Conservation (phyloP, 2,113 vertebrate genomes). For the Vulpes vulpes region DNA sequence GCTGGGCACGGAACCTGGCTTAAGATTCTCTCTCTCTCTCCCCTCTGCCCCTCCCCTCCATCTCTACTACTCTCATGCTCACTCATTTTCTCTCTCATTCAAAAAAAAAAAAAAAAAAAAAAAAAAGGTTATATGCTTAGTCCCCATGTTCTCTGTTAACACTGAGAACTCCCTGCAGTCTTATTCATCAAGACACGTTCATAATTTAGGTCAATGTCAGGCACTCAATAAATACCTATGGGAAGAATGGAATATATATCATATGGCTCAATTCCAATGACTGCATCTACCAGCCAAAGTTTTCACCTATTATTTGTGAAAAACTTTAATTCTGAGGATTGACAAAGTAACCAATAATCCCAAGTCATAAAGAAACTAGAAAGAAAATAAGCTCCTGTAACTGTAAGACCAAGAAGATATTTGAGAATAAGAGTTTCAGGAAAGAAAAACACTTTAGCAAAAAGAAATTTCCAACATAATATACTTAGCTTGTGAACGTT, state of each 20-base stretch:
- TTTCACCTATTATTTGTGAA: neutral
- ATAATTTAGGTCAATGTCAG: neutral
- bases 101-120: neutral
- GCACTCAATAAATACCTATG: neutral
- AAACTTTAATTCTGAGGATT: neutral
- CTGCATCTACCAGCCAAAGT: neutral
- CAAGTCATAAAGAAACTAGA: neutral
- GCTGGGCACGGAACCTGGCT: neutral
- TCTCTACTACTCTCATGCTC: neutral
- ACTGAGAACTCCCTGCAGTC: neutral
- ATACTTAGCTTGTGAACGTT: neutral
- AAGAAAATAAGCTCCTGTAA: neutral
- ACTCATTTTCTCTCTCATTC: neutral
- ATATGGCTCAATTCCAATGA: neutral
- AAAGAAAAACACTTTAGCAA: constrained; percentile 32
- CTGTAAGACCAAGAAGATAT: neutral
- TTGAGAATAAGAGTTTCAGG: neutral
- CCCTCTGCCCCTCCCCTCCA: neutral
- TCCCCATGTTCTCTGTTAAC: neutral
- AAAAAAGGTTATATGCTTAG: neutral
- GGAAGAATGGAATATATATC: neutral
- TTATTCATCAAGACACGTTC: neutral
- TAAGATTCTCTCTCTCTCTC: neutral
- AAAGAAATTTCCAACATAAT: neutral
- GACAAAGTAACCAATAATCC: neutral